phyloP scores from a whole-genome alignment of 2,797 vertebrate species.

The Thaleichthys pacificus region DNA sequence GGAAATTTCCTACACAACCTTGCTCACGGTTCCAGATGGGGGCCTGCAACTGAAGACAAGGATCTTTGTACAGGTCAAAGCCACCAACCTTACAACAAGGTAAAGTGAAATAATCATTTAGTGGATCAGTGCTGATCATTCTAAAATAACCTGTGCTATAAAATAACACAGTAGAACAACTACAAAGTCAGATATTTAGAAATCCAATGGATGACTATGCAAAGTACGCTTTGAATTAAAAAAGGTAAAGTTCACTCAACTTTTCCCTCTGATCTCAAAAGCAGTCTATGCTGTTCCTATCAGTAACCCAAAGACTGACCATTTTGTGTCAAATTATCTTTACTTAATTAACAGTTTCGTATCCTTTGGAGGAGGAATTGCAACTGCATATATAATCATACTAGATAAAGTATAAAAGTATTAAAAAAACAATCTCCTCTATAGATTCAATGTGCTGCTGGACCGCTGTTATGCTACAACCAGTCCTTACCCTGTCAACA shows the following conservation, averaged over 20 bases:
- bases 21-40: conserved; percentile 47
- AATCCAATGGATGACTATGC: too few relatives aligned
- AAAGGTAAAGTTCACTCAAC: neutral
- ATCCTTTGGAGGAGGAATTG: too few relatives aligned
- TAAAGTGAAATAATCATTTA: conserved; percentile 23
- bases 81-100: conserved; percentile 71
- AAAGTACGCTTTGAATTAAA: too few relatives aligned
- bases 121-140: too few relatives aligned
- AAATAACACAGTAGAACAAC: too few relatives aligned
- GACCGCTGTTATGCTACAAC: conserved; percentile 71
- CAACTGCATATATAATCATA: neutral
- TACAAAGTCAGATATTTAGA: too few relatives aligned
- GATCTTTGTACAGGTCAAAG: conserved; percentile 71
- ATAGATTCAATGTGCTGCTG: conserved; percentile 71
- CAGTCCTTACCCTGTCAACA: conserved; percentile 47
- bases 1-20: conserved; percentile 55
- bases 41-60: conserved; percentile 71
- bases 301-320: too few relatives aligned
- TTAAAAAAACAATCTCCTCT: conserved; percentile 15
- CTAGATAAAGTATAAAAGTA: neutral
- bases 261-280: too few relatives aligned
- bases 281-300: too few relatives aligned
- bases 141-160: too few relatives aligned
- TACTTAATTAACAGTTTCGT: too few relatives aligned
- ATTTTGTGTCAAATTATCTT: too few relatives aligned